Base-by-base conservation (phyloP, 2,113 vertebrate genomes). In the Ursus arctos region DNA sequence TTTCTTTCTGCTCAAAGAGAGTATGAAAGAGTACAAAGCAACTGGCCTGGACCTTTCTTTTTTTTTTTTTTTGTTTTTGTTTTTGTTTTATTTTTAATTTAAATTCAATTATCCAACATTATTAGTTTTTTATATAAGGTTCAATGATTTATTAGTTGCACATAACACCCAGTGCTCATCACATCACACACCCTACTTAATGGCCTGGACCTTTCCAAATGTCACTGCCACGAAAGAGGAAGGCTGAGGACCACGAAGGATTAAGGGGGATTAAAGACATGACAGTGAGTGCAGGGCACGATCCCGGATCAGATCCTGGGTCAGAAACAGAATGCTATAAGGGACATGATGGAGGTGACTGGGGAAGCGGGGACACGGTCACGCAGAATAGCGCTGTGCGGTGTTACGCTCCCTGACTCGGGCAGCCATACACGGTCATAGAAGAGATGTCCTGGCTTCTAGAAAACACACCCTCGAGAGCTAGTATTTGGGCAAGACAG, bases 241-340 rank as follows among this genome's bases (percentile, higher is more conserved):
- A 69, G 11, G 31, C 49, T 1, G 18, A 94, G 69, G 69, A 31
- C 18, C 22, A 4, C 8, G 24, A 4, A 0, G 8, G 51, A 61
- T 53, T 31, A 71, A 69, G 53, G 40, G 49, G 33, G n/a, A 74
- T 40, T 31, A 59, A 40, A 1, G 31, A 49, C 3, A 6, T 7
- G 53, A 87, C 74, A 2, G 0, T 0, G 7, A 28, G 26, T 0
- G 0, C 1, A 22, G 11, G 22, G 19, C 7, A 3, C 19, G 77
- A 51, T 6, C 16, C 61, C 4, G 6, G 36, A 16, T 43, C 2
- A 40, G 22, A 53, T 26, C 21, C 47, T 22, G 33, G 26, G 14
- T 31, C 24, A 81, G 84, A 26, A 67, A 26, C 8, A 43, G 15
- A 28, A 11, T 1, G 12, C 33, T 33, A 3, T 0, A 21, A 49